A percentile compares a stretch with the other conserved stretches of the same genome.
Evolutionary conservation across 2,888 invertebrate genomes (phyloP).

Genomic region (Ophion costatus): DNA sequence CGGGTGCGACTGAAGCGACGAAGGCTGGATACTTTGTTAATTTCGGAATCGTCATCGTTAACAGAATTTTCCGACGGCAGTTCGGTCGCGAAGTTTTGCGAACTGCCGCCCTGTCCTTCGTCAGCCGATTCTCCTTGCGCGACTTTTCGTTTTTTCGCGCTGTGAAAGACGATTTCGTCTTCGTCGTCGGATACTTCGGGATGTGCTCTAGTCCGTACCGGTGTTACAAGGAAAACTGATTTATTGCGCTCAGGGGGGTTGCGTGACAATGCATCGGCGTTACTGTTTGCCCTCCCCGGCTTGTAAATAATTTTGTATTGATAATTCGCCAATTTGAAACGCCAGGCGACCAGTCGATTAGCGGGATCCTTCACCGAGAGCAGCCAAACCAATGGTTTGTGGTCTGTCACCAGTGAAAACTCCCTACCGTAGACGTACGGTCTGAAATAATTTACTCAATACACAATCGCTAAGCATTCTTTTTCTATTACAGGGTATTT

Average conservation of each 20-base stretch:
- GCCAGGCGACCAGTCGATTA: slow-evolving; percentile 71
- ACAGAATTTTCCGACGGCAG: neutral
- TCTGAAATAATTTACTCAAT: slow-evolving; percentile 36
- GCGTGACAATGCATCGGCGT: slow-evolving; percentile 73
- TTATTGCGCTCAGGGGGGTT: slow-evolving; percentile 42
- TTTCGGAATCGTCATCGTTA: neutral
- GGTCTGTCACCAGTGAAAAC: slow-evolving; percentile 71
- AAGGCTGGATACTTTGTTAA: too few relatives aligned
- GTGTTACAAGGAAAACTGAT: slow-evolving; percentile 10
- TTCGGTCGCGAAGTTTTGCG: too few relatives aligned
- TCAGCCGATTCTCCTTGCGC: neutral
- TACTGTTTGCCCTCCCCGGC: slow-evolving; percentile 72
- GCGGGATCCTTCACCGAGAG: slow-evolving; percentile 70
- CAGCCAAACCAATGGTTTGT: slow-evolving; percentile 59
- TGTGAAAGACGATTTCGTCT: neutral
- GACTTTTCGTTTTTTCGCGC: slow-evolving; percentile 10
- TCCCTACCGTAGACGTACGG: slow-evolving; percentile 69
- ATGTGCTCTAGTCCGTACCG: slow-evolving; percentile 11
- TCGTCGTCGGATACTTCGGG: slow-evolving; percentile 12
- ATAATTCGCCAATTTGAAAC: slow-evolving; percentile 72
- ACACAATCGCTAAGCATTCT: slow-evolving; percentile 65
- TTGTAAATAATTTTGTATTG: slow-evolving; percentile 74
- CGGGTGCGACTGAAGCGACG: too few relatives aligned
- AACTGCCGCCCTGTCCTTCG: neutral
- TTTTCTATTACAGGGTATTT: slow-evolving; percentile 30